Conservation (phyloP, 2,797 vertebrate genomes). For the Anguilla megastoma region DNA sequence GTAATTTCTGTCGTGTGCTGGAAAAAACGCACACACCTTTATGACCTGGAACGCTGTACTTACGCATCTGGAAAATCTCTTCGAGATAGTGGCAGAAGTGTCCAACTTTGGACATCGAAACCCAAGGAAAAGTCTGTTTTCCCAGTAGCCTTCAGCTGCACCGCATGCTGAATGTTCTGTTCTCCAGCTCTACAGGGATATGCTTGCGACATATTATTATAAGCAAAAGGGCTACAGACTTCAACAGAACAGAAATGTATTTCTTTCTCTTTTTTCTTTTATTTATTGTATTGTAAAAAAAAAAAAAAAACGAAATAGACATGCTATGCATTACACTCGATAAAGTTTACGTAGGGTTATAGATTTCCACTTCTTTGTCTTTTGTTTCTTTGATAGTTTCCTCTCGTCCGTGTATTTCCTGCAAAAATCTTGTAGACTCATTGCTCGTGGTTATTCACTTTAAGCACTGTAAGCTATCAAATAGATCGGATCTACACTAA, state of each 20-base stretch:
- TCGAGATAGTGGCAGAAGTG: background rate
- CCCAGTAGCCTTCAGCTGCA: background rate
- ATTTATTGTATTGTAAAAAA: background rate
- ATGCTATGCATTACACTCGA: background rate
- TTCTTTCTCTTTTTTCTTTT: background rate
- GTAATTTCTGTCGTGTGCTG: background rate
- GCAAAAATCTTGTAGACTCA: slow-evolving; percentile 24
- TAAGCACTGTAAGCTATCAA: background rate
- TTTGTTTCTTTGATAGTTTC: slow-evolving; percentile 47
- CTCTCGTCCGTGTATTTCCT: slow-evolving; percentile 8
- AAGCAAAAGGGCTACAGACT: background rate
- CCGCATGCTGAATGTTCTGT: background rate
- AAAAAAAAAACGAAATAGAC: background rate
- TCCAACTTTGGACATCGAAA: background rate
- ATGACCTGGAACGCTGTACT: background rate
- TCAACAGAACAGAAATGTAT: background rate
- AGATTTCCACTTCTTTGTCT: slow-evolving; percentile 41
- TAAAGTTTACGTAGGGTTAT: slow-evolving; percentile 26
- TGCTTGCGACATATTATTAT: background rate
- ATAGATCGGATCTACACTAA: background rate
- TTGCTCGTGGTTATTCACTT: slow-evolving; percentile 35
- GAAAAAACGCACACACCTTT: background rate
- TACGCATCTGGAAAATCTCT: background rate
- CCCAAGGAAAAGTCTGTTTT: background rate
- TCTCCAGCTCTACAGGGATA: background rate